A percentile compares a stretch with the other conserved stretches of the same genome.
Evolutionary conservation across 2,888 invertebrate species (phyloP).

Genomic region (Agonopterix arenella): DNA sequence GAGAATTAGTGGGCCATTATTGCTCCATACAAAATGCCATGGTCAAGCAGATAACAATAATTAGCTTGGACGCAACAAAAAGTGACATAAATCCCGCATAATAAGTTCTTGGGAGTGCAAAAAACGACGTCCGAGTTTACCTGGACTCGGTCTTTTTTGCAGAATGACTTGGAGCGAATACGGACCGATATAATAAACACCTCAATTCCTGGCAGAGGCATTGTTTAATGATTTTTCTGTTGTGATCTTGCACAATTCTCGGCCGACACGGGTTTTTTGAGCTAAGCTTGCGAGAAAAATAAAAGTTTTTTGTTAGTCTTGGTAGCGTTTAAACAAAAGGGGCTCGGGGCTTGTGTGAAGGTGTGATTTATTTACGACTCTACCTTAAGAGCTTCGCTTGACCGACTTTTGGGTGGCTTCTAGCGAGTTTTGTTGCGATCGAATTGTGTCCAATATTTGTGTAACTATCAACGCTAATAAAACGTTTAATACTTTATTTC

Average conservation of each 20-base stretch:
- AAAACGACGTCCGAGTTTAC: slow-evolving; percentile 61
- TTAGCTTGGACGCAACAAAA: slow-evolving; percentile 70
- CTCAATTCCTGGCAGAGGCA: slow-evolving; percentile 72
- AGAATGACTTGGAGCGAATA: slow-evolving; percentile 53
- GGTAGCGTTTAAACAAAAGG: slow-evolving; percentile 75
- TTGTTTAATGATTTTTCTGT: slow-evolving; percentile 74
- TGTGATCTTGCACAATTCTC: slow-evolving; percentile 74
- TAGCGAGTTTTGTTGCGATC: slow-evolving; percentile 28
- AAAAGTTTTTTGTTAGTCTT: slow-evolving; percentile 63
- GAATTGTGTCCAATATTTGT: slow-evolving; percentile 31
- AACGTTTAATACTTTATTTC: slow-evolving; percentile 39
- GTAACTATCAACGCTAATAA: slow-evolving; percentile 31
- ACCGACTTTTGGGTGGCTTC: slow-evolving; percentile 59
- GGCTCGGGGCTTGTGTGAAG: slow-evolving; percentile 58
- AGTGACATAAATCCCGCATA: slow-evolving; percentile 76
- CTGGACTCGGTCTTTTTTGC: slow-evolving; percentile 64
- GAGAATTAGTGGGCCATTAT: slow-evolving; percentile 74
- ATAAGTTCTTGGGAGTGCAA: slow-evolving; percentile 63
- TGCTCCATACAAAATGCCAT: slow-evolving; percentile 58
- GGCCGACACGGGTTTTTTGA: slow-evolving; percentile 53
- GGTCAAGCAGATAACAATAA: slow-evolving; percentile 76
- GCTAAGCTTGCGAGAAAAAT: slow-evolving; percentile 57
- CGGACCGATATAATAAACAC: slow-evolving; percentile 71
- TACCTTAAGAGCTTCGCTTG: slow-evolving; percentile 57
- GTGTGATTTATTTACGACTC: slow-evolving; percentile 75